These are phyloP conservation scores for Pachypeltis micranthus DNA, from an alignment of 1,140 invertebrate genomes.

Conservation along the genomic window DNA sequence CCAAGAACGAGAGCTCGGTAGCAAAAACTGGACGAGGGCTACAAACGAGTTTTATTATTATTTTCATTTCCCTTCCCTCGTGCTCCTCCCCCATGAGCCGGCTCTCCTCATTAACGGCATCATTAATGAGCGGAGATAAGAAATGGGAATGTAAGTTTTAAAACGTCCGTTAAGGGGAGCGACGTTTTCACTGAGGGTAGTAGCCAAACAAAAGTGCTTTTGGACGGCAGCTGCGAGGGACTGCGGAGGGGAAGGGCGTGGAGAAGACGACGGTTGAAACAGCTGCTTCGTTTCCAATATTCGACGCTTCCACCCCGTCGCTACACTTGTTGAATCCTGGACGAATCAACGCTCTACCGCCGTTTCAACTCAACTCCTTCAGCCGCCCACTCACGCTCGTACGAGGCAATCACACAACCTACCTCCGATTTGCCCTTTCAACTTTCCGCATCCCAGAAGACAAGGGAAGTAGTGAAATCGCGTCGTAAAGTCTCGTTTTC, in stretches of 20 bases:
- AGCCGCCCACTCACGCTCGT: too few relatives aligned
- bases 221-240: constrained; percentile 1
- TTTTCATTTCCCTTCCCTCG: not conserved
- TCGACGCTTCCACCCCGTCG: not conserved
- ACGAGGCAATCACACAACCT: too few relatives aligned
- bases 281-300: not conserved
- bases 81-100: not conserved
- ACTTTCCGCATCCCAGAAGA: too few relatives aligned
- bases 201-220: not conserved
- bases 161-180: constrained; percentile 14
- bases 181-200: constrained; percentile 13
- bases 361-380: too few relatives aligned
- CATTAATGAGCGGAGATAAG: not conserved
- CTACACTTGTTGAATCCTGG: constrained; percentile 1
- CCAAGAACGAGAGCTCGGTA: too few relatives aligned
- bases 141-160: constrained; percentile 2
- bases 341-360: not conserved
- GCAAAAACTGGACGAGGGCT: not conserved
- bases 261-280: constrained; percentile 6
- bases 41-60: not conserved
- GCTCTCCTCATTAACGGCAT: not conserved
- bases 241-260: not conserved
- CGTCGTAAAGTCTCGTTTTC: not conserved
- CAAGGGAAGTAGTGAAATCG: not conserved
- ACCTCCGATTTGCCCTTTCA: too few relatives aligned